Conservation (phyloP, 2,888 invertebrate genomes). For the Eupithecia dodoneata region DNA sequence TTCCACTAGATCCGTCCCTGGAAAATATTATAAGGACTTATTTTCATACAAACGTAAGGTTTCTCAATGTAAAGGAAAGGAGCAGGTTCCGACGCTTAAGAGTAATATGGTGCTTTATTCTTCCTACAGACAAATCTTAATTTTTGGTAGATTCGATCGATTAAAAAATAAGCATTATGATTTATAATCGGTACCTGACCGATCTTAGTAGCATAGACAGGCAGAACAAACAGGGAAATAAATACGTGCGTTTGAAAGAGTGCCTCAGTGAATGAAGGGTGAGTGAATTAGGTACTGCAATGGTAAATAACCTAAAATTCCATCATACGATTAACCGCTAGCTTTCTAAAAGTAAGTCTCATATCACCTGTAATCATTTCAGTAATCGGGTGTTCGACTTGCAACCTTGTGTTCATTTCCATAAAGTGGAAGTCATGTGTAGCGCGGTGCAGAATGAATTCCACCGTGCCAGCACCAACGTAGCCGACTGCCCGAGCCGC, state of each 20-base stretch:
- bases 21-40: slow-evolving; percentile 7
- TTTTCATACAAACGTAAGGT: no score
- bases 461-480: slow-evolving; percentile 99
- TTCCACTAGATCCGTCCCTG: slow-evolving; percentile 96
- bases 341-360: neutral
- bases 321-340: neutral
- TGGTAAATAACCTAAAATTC: neutral
- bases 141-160: no score
- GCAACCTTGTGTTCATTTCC: slow-evolving; percentile 99
- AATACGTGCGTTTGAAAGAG: neutral
- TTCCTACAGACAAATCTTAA: no score
- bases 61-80: no score
- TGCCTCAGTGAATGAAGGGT: neutral
- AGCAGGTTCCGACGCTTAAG: no score
- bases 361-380: slow-evolving; percentile 95
- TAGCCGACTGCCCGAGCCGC: slow-evolving; percentile 98
- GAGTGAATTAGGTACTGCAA: neutral
- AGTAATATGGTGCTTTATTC: no score
- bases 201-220: no score
- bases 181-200: no score
- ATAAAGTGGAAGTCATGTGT: slow-evolving; percentile 97
- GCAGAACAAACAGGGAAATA: no score
- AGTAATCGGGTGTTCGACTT: slow-evolving; percentile 98
- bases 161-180: no score
- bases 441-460: slow-evolving; percentile 96